Base-by-base conservation (phyloP, 2,113 vertebrate genomes). In the Artemisiospiza belli region DNA sequence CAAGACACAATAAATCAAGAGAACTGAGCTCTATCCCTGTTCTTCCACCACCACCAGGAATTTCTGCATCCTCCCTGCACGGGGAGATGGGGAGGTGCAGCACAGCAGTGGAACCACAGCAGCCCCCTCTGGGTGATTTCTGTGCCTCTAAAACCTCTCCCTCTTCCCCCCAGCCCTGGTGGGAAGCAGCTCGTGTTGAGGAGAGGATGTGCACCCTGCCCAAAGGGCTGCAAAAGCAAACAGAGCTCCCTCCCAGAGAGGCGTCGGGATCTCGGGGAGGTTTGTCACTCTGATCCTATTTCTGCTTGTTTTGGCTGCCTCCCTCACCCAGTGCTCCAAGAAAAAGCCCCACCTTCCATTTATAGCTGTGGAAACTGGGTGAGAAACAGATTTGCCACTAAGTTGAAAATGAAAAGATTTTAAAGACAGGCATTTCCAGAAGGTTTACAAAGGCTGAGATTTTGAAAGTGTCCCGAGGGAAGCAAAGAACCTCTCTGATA, bases 401-500 rank as follows among this genome's bases (percentile, higher is more conserved):
- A 86, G 83, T 43, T 81, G 85, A 89, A 87, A 89, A 37, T 22
- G 54, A 83, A 88, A 75, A 83, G 75, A 63, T 83, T 86, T 94
- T 86, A 76, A 92, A 94, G n/a, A 33, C 82, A 95, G 74, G 55
- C 81, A 74, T 82, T 89, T 90, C 46, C 49, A 72, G 87, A 83
- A 94, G 85, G 87, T 88, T 95, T 93, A 95, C 78, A 92, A 90
- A 90, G 52, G 81, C 89, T 92, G 84, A 83, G 92, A 83, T 80
- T 90, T 91, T 63, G 24, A 88, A 90, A 81, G 79, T 77, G 85
- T 94, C 93, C 75, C 13, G 44, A 86, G 94, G 92, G 79, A 90
- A 94, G 85, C 33, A 69, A 94, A 95, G 82, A 97, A 80, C 92
- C 49, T 92, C 87, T 88, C 90, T 64, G 68, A 96, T 93, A 96